These are phyloP conservation scores for Sipha maydis DNA, from an alignment of 2,888 invertebrate genomes.

Conservation along the genomic window DNA sequence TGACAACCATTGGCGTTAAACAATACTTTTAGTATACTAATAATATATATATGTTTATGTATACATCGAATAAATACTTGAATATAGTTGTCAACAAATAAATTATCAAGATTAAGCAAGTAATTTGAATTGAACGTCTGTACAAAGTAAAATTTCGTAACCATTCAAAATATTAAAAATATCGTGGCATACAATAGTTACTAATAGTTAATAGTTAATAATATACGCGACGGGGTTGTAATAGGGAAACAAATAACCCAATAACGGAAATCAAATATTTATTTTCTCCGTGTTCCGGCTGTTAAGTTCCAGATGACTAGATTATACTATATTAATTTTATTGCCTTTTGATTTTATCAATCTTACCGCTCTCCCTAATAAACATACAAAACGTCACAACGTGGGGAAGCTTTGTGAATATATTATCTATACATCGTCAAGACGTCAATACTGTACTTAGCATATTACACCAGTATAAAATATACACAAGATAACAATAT, in stretches of 20 bases:
- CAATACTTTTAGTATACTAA: neutral
- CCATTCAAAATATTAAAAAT: neutral
- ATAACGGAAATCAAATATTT: slow-evolving; percentile 17
- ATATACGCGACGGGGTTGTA: neutral
- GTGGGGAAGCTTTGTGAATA: neutral
- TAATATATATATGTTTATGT: neutral
- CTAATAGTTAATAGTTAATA: neutral
- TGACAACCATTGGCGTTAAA: too few species aligned
- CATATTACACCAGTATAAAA: neutral
- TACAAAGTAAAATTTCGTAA: neutral
- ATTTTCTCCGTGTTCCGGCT: neutral
- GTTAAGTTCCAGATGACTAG: neutral
- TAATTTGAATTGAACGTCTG: neutral
- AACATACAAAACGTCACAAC: neutral
- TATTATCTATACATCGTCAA: neutral
- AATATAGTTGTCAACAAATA: neutral
- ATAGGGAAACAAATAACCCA: neutral
- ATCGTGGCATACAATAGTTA: neutral
- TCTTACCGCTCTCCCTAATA: neutral
- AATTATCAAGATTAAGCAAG: neutral
- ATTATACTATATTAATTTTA: neutral
- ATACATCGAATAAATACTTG: neutral
- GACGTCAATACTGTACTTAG: too few species aligned
- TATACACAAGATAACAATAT: neutral
- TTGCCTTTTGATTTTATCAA: neutral